Base-by-base conservation (phyloP, 2,888 invertebrate genomes). In the Saturnia pavonia region DNA sequence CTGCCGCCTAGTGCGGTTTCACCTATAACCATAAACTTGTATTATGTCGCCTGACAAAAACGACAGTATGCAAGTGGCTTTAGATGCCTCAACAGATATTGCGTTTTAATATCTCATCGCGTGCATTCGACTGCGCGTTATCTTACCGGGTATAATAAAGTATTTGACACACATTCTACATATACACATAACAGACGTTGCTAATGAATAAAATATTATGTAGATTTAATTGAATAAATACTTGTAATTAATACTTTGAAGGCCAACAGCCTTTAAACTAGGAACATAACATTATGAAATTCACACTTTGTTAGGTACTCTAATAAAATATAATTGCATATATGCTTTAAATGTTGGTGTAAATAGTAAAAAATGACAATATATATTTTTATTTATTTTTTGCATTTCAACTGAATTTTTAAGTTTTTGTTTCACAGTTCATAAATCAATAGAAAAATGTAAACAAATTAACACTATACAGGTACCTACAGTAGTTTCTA, bases 51-150 rank as follows among this genome's bases (percentile, higher is more conserved):
- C 65, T 27, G 48, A 66, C 66, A 54, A 65, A 7, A 34, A 19
- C 42, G 40, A 27, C 54, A 25, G 54, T 54, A 42, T 54, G 54
- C n/a, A 66, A 16, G n/a, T 22, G 19, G 22, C 70, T 66, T 40
- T 65, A 65, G 65, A 60, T 65, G 42, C 66, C 67, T 54, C 70
- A 67, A 67, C 22, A 70, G 66, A 87, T 90, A 90, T 89, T 85
- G 88, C 85, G 88, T 90, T 90, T 91, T 91, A 91, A 91, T 91
- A 88, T 87, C 83, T 77, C 80, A 66, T 51, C 51, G 40, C 70
- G 42, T 67, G 66, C 51, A 70, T 42, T 67, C 70, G 22, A 25
- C 51, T 51, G 19, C 40, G 70, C 66, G 70, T 42, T 51, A 51
- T 42, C 51, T 42, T 42, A 42, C 42, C 42, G 43, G 25, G n/a